Percentiles rank a stretch among this genome's conserved stretches.
Conservation (phyloP, 2,888 invertebrate species). For the Andrena marginata region DNA sequence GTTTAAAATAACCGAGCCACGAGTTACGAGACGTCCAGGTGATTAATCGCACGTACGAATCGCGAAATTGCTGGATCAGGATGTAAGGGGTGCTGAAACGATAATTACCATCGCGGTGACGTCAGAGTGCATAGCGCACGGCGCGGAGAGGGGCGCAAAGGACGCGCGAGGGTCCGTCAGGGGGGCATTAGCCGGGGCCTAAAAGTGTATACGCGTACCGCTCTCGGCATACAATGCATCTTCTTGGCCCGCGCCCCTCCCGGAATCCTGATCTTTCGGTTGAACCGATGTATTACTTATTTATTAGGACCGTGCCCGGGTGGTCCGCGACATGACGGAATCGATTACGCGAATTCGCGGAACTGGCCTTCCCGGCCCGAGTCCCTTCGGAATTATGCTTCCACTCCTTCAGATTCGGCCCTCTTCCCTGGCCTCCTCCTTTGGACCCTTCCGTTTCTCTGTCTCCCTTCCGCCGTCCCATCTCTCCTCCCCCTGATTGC, state of each 20-base stretch:
- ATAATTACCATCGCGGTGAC: constrained; percentile 34
- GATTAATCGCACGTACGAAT: constrained; percentile 26
- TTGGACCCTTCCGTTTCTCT: constrained; percentile 32
- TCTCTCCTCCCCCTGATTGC: constrained; percentile 5
- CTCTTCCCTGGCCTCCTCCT: constrained; percentile 44
- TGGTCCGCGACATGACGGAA: constrained; percentile 85
- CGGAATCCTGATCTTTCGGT: constrained; percentile 75
- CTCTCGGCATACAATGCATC: constrained; percentile 61
- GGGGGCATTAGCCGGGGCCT: constrained; percentile 21
- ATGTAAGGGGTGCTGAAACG: constrained; percentile 26
- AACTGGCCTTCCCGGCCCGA: constrained; percentile 77
- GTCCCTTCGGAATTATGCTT: constrained; percentile 81
- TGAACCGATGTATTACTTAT: constrained; percentile 84
- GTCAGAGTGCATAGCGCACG: not conserved
- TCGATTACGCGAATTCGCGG: constrained; percentile 85
- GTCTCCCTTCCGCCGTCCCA: constrained; percentile 28
- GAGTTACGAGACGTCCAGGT: not conserved
- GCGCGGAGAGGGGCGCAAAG: not conserved
- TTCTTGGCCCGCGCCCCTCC: constrained; percentile 54
- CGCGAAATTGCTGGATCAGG: not conserved
- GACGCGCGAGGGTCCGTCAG: not conserved
- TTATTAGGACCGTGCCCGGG: constrained; percentile 84
- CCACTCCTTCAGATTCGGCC: constrained; percentile 73
- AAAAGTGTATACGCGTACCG: constrained; percentile 39
- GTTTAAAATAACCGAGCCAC: constrained; percentile 34